Conservation (phyloP, 2,888 invertebrate species). For the Polymixis lichenea region DNA sequence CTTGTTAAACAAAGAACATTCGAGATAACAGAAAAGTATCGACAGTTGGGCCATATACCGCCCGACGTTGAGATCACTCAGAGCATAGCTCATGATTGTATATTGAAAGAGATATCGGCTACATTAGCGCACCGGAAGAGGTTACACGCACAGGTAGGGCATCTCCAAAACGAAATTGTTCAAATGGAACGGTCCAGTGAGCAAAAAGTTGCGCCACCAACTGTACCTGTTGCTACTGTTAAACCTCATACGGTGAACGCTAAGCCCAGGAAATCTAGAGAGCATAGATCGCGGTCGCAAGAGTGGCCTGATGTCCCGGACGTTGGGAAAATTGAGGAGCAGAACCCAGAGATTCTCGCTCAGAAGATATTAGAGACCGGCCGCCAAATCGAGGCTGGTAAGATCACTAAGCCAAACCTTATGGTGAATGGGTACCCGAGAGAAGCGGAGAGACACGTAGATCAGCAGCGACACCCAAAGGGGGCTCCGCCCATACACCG, state of each 20-base stretch:
- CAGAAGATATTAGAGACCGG: conserved; percentile 97
- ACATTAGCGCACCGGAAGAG: conserved; percentile 96
- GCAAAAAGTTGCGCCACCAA: conserved; percentile 85
- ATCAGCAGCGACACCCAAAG: conserved; percentile 71
- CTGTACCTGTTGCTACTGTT: conserved; percentile 84
- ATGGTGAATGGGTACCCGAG: conserved; percentile 85
- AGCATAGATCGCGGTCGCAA: conserved; percentile 95
- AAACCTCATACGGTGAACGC: conserved; percentile 85
- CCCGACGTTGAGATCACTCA: conserved; percentile 91
- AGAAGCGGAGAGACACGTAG: conserved; percentile 78
- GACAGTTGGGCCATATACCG: conserved; percentile 89
- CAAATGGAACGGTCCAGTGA: conserved; percentile 93
- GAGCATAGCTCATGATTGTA: conserved; percentile 94
- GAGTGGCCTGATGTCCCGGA: conserved; percentile 98
- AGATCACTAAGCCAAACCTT: conserved; percentile 88
- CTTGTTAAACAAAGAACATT: conserved; percentile 93
- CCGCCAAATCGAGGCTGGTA: conserved; percentile 96
- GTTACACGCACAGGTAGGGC: conserved; percentile 94
- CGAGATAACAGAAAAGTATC: conserved; percentile 94
- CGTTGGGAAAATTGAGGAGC: conserved; percentile 97
- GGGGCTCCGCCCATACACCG: conserved; percentile 72
- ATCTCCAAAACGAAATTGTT: conserved; percentile 94
- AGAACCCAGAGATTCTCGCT: conserved; percentile 97
- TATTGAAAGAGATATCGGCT: conserved; percentile 96
- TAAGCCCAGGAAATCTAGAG: conserved; percentile 90